A percentile compares a stretch with the other conserved stretches of the same genome.
Conservation (phyloP, 2,888 invertebrate species). For the Caenorhabditis zanzibari region DNA sequence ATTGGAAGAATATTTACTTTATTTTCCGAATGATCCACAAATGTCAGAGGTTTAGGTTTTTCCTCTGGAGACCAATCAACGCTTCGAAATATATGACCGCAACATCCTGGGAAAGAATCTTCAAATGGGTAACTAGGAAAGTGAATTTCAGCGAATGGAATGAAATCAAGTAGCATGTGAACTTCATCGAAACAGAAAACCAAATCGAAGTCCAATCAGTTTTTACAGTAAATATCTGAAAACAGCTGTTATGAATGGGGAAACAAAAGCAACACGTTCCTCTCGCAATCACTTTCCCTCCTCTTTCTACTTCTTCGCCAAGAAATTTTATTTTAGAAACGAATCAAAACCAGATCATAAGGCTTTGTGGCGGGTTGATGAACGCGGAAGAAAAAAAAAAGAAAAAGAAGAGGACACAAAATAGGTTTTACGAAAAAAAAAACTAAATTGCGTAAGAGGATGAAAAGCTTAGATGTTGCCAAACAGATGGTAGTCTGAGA, state of each 20-base stretch:
- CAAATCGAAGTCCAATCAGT: constrained; percentile 6
- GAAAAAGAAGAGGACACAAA: constrained; percentile 19
- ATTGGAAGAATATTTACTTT: too few species aligned
- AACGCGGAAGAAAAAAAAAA: constrained; percentile 32
- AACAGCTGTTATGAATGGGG: constrained; percentile 31
- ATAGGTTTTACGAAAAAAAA: constrained; percentile 21
- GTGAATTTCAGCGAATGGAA: too few species aligned
- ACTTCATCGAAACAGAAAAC: constrained; percentile 22
- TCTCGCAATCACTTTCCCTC: constrained; percentile 50
- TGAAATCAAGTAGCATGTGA: too few species aligned
- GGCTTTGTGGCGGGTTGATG: not conserved
- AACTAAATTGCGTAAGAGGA: constrained; percentile 43
- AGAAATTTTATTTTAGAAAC: constrained; percentile 60
- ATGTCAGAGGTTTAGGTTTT: too few species aligned
- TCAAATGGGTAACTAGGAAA: too few species aligned
- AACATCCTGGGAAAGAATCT: too few species aligned
- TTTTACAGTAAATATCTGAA: constrained; percentile 16
- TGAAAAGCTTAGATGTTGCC: constrained; percentile 39
- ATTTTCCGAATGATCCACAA: too few species aligned
- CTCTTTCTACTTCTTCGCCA: not conserved
- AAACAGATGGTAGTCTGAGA: constrained; percentile 33
- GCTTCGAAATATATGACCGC: too few species aligned
- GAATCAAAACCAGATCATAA: constrained; percentile 62
- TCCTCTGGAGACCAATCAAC: too few species aligned
- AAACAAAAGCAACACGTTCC: constrained; percentile 55